Evolutionary conservation across 2,797 vertebrate species (phyloP).

Genomic region (Malacoraja senta): DNA sequence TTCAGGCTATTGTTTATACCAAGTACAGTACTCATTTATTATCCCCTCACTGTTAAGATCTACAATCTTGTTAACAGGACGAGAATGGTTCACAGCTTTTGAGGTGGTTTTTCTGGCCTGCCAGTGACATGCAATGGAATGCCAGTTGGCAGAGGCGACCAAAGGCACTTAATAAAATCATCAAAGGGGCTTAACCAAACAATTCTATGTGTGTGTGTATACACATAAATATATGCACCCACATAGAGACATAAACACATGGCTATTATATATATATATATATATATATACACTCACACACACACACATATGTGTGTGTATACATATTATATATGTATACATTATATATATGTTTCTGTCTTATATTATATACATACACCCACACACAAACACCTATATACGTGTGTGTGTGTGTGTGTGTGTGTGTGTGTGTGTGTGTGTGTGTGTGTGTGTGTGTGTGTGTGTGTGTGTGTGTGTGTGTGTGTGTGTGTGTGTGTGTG

Average conservation of each 20-base stretch:
- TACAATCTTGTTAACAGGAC: conserved; percentile 54
- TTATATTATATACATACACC: too few relatives aligned
- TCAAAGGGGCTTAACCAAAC: conserved; percentile 74
- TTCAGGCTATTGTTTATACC: conserved; percentile 61
- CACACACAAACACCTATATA: not conserved
- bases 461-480: not conserved
- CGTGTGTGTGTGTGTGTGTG: not conserved
- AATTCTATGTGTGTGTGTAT: not conserved
- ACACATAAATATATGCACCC: too few relatives aligned
- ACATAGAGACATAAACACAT: too few relatives aligned
- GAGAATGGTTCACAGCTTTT: conserved; percentile 48
- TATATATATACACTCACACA: too few relatives aligned
- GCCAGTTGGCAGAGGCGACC: conserved; percentile 70
- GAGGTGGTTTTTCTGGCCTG: conserved; percentile 56
- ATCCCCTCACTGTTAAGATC: conserved; percentile 60
- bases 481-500: not conserved
- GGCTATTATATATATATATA: too few relatives aligned
- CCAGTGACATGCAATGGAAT: conserved; percentile 55
- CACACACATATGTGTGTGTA: not conserved
- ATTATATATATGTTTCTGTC: too few relatives aligned
- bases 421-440: not conserved
- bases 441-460: conserved; percentile 5
- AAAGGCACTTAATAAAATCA: conserved; percentile 83
- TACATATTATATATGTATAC: too few relatives aligned
- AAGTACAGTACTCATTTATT: conserved; percentile 59